Base-by-base conservation (phyloP, 2,797 vertebrate species). In the Halcyon chelicuti region DNA sequence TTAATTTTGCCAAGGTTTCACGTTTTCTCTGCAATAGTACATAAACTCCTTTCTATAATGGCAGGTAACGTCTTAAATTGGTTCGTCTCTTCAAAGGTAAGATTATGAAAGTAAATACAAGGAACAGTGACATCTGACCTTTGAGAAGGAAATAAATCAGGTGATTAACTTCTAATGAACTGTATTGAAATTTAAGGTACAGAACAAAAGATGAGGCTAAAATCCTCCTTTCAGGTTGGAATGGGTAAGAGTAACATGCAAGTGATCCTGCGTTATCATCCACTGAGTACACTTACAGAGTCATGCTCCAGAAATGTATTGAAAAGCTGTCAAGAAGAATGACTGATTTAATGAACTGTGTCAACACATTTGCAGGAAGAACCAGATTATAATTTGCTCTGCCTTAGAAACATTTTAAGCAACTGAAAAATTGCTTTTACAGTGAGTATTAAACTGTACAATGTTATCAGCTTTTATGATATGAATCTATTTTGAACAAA, bases 291-390 rank as follows among this genome's bases (percentile, higher is more conserved):
- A 44, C 63, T 70, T 77, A 66, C 29, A 42, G 55, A 87, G 61
- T 88, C 89, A 86, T 9, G 6, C 93, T 81, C 78, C 61, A 91
- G 72, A 67, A 94, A 7, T 37, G 49, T 73, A 94, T 85, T 79
- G 71, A 82, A 95, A 94, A 89, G 61, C 81, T 91, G 93, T 95
- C 93, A 90, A 67, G 60, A 93, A 83, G 78, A 93, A 71, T 83
- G 93, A 93, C 60, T 93, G 78, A 95, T 93, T 93, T 93, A 95
- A 96, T 94, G 85, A 96, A 90, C 82, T 63, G 44, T 95, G 89
- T 95, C 90, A 94, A 95, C 44, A 89, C 85, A 84, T 95, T 96
- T 84, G 49, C 51, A 90, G 92, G 82, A 92, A 95, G 82, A 62
- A 91, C 39, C 46, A 35, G 88, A 83, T 95, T 91, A 88, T 95